A percentile compares a stretch with the other conserved stretches of the same genome.
Evolutionary conservation across 1,140 invertebrate species (phyloP).

Genomic region (Goniozus legneri): DNA sequence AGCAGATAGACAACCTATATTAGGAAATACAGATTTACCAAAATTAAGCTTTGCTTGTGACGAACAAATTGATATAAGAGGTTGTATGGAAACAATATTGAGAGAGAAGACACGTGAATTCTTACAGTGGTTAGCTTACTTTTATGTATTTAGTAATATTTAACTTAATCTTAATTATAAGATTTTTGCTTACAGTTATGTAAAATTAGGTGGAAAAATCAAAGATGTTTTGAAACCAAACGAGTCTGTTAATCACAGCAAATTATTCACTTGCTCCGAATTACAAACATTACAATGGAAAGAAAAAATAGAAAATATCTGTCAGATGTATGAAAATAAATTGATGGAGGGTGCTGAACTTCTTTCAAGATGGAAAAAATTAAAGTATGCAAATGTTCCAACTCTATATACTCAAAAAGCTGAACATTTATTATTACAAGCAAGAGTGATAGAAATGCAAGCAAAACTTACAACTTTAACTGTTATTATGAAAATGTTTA

Average conservation of each 20-base stretch:
- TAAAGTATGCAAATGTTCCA: constrained; percentile 28
- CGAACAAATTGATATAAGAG: constrained; percentile 31
- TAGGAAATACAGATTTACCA: constrained; percentile 35
- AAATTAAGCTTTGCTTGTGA: constrained; percentile 23
- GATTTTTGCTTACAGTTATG: constrained; percentile 28
- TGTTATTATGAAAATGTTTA: constrained; percentile 35
- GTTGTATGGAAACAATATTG: constrained; percentile 25
- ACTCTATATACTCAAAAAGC: constrained; percentile 27
- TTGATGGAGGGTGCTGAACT: constrained; percentile 20
- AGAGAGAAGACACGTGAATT: constrained; percentile 26
- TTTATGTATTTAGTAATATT: constrained; percentile 6
- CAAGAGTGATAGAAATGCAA: constrained; percentile 33
- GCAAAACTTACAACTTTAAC: constrained; percentile 32
- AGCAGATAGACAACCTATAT: constrained; percentile 23
- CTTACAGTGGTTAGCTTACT: constrained; percentile 22
- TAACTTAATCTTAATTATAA: constrained; percentile 1
- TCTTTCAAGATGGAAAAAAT: constrained; percentile 29
- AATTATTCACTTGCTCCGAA: constrained; percentile 21
- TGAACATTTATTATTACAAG: constrained; percentile 26
- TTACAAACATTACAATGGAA: constrained; percentile 31
- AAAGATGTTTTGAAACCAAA: constrained; percentile 27
- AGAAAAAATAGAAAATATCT: constrained; percentile 36
- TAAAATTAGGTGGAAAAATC: constrained; percentile 26
- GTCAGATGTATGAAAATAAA: constrained; percentile 26
- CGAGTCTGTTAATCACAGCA: constrained; percentile 17